These are phyloP conservation scores for Dryobates pubescens DNA, from an alignment of 2,797 vertebrate species.

Conservation along the genomic window DNA sequence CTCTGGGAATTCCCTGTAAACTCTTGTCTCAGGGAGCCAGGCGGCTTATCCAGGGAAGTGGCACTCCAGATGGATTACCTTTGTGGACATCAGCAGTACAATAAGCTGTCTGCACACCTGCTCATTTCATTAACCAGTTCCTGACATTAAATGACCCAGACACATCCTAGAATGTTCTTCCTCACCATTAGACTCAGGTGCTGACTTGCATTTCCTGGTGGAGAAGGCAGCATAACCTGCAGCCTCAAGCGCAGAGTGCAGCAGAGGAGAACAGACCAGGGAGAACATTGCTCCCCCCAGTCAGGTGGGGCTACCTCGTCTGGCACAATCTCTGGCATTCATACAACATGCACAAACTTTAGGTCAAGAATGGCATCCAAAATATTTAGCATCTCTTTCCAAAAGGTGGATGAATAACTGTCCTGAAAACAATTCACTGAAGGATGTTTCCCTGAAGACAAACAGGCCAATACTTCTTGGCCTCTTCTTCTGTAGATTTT, in stretches of 20 bases:
- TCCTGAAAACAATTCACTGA: background rate
- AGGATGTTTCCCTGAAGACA: background rate
- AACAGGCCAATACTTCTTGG: background rate
- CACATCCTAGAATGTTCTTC: background rate
- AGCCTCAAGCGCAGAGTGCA: background rate
- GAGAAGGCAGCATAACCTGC: background rate
- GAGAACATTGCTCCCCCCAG: background rate
- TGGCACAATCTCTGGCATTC: background rate
- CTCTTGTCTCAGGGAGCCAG: background rate
- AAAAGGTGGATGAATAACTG: background rate
- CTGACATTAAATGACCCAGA: constrained; percentile 2
- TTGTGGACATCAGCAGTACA: background rate
- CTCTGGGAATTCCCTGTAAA: background rate
- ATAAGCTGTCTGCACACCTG: constrained; percentile 5
- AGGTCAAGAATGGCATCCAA: background rate
- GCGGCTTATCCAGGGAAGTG: background rate
- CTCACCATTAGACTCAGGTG: background rate
- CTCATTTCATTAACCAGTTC: background rate
- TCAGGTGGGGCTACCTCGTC: rapidly evolving
- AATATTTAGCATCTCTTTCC: background rate
- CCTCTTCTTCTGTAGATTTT: background rate
- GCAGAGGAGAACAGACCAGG: background rate
- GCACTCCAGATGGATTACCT: constrained; percentile 2
- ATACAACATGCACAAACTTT: background rate
- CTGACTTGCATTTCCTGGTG: background rate